Conservation (phyloP, 2,113 vertebrate genomes). For the Kryptolebias marmoratus region DNA sequence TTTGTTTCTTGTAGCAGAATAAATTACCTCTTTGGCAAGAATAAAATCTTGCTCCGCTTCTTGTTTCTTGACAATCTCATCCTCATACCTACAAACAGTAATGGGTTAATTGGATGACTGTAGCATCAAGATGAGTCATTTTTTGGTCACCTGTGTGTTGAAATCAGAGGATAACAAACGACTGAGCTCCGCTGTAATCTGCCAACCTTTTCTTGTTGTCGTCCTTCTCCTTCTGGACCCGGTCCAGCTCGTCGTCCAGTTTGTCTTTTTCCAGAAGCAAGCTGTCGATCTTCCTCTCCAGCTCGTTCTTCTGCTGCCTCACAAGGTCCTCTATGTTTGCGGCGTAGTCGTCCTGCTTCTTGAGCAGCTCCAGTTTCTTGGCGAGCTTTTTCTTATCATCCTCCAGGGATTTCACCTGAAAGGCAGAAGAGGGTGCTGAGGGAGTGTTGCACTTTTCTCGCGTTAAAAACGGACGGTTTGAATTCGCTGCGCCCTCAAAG, state of each 20-base stretch:
- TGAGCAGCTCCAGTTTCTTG: conserved; percentile 76
- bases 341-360: conserved; percentile 71
- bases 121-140: rapidly evolving
- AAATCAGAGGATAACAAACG: background rate
- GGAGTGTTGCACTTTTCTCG: background rate
- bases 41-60: conserved; percentile 81
- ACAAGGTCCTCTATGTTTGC: conserved; percentile 73
- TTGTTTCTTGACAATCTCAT: conserved; percentile 63
- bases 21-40: conserved; percentile 77
- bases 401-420: conserved; percentile 78
- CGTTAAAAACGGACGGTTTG: background rate
- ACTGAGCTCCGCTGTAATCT: background rate
- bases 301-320: conserved; percentile 52
- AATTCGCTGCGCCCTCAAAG: background rate
- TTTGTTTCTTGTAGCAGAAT: background rate
- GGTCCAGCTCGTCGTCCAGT: conserved; percentile 67
- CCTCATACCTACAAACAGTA: conserved; percentile 73
- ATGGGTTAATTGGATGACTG: background rate
- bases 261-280: conserved; percentile 70
- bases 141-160: background rate
- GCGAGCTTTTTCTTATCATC: conserved; percentile 78
- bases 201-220: conserved; percentile 73
- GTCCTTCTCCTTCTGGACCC: conserved; percentile 61
- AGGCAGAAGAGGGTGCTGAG: rapidly evolving
- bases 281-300: conserved; percentile 71